Conservation (phyloP, 2,888 invertebrate species). For the Euplagia quadripunctaria region DNA sequence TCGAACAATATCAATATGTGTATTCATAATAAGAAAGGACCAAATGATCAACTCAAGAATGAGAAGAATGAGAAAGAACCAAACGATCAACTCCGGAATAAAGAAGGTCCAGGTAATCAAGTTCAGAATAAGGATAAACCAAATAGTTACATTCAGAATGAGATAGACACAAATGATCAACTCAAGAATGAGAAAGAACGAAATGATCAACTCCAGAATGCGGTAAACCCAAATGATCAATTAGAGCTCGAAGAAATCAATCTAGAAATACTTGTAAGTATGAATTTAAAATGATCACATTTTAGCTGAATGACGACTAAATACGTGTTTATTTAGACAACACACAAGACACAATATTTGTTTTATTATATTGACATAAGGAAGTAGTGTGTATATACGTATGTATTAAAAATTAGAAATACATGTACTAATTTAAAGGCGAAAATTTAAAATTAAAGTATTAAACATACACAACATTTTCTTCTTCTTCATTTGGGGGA, state of each 20-base stretch:
- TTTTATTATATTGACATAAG: too few species aligned
- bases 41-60: background rate
- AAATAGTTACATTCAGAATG: background rate
- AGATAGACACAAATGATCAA: background rate
- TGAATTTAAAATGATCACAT: background rate
- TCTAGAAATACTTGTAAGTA: background rate
- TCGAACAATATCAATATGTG: background rate
- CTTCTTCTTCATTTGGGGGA: too few species aligned
- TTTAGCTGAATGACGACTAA: background rate
- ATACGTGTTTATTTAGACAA: too few species aligned
- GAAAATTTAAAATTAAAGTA: too few species aligned
- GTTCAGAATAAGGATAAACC: too few species aligned
- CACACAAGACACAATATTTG: too few species aligned
- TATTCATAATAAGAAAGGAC: background rate
- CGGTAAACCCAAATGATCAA: background rate
- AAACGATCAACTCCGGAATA: background rate
- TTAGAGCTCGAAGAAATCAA: background rate
- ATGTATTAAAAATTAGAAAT: too few species aligned
- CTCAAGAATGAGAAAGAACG: background rate
- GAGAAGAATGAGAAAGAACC: background rate
- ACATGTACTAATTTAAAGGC: too few species aligned
- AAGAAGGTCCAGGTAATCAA: too few species aligned
- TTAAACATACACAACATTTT: too few species aligned
- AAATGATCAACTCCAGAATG: background rate
- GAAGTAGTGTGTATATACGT: too few species aligned